A percentile compares a stretch with the other conserved stretches of the same genome.
Evolutionary conservation across 1,140 invertebrate genomes (phyloP).

Genomic region (Heliconius eleuchia): DNA sequence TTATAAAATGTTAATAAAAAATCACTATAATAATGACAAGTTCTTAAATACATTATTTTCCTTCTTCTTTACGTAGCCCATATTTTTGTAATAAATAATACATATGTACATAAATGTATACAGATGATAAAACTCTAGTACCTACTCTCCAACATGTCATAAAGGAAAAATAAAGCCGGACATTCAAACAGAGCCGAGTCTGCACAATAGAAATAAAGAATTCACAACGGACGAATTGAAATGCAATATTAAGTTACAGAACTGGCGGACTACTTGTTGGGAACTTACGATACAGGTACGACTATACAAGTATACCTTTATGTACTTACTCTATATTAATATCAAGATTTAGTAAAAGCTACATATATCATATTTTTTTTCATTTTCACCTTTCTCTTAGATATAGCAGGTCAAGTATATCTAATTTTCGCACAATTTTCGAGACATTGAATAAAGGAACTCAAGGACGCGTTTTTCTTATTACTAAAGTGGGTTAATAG

Average conservation of each 20-base stretch:
- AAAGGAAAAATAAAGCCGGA: conserved; percentile 11
- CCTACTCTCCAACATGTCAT: background rate
- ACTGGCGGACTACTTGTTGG: conserved; percentile 11
- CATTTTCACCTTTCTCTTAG: too few relatives aligned
- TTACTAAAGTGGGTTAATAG: too few relatives aligned
- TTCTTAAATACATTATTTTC: too few relatives aligned
- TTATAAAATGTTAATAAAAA: too few relatives aligned
- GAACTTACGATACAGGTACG: background rate
- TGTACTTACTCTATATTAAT: too few relatives aligned
- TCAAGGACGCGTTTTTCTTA: too few relatives aligned
- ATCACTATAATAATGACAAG: too few relatives aligned
- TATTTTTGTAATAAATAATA: background rate
- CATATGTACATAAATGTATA: background rate
- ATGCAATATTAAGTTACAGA: conserved; percentile 32
- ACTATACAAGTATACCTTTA: background rate
- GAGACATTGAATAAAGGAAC: background rate
- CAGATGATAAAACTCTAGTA: background rate
- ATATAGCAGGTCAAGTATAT: too few relatives aligned
- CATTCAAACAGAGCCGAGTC: conserved; percentile 15
- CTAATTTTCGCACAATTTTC: background rate
- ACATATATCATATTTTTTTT: too few relatives aligned
- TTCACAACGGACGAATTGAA: conserved; percentile 26
- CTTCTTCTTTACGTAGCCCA: too few relatives aligned
- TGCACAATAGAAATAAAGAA: conserved; percentile 34
- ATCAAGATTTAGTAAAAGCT: too few relatives aligned